A percentile compares a stretch with the other conserved stretches of the same genome.
Evolutionary conservation across 2,113 vertebrate species (phyloP).

Genomic region (Morone chrysops): DNA sequence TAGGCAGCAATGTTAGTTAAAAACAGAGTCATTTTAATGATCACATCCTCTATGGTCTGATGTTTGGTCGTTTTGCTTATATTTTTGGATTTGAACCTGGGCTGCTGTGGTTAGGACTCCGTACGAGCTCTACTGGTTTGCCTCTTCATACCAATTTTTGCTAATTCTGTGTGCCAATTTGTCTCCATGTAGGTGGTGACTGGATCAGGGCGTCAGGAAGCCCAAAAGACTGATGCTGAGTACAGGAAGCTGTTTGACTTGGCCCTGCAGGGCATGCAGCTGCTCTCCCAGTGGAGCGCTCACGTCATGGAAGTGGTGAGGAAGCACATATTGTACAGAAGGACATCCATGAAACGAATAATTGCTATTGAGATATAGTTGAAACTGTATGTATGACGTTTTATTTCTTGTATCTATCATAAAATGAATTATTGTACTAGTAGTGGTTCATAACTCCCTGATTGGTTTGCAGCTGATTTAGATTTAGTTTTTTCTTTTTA

Average conservation of each 20-base stretch:
- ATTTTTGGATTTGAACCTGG: no score
- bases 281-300: slow-evolving; percentile 98
- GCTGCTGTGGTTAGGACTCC: no score
- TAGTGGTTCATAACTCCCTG: not conserved
- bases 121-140: no score
- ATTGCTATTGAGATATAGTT: no score
- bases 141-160: not conserved
- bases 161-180: not conserved
- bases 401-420: no score
- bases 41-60: not conserved
- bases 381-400: no score
- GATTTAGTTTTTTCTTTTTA: not conserved
- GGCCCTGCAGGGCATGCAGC: slow-evolving; percentile 95
- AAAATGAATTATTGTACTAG: not conserved
- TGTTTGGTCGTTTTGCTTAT: no score
- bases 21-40: not conserved
- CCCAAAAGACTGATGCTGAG: slow-evolving; percentile 93
- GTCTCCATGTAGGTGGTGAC: slow-evolving; percentile 90
- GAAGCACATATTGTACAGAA: not conserved
- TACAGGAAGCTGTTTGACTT: slow-evolving; percentile 97
- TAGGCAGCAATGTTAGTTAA: not conserved
- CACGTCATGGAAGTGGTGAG: slow-evolving; percentile 99
- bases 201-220: slow-evolving; percentile 95
- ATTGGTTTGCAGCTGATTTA: not conserved
- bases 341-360: not conserved